Percentiles rank a stretch among this genome's conserved stretches.
These are phyloP conservation scores for Oxyura jamaicensis DNA, from an alignment of 2,113 vertebrate genomes.

Conservation along the genomic window DNA sequence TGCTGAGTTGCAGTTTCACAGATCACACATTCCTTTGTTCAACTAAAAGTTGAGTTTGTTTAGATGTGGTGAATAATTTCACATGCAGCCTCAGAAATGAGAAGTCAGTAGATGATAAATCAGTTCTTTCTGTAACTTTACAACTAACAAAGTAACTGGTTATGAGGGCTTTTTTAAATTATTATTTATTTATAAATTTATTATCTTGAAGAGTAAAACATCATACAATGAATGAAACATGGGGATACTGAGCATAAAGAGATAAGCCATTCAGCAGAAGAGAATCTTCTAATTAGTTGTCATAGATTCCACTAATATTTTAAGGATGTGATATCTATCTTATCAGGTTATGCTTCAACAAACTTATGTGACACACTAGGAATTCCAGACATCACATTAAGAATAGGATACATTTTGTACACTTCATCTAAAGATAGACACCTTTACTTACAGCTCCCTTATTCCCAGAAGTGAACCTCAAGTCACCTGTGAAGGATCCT, in stretches of 20 bases:
- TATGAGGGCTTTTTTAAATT: not conserved
- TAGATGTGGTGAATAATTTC: not conserved
- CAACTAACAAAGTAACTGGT: not conserved
- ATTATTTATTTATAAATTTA: not conserved
- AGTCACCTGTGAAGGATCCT: not conserved
- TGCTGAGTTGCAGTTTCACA: not conserved
- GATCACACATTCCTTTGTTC: not conserved
- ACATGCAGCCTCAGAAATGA: not conserved
- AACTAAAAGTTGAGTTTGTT: not conserved
- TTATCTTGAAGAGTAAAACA: not conserved
- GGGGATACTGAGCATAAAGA: not conserved
- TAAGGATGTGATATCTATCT: not conserved
- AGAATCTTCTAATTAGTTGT: conserved; percentile 13
- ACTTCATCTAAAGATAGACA: not conserved
- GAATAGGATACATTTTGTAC: not conserved
- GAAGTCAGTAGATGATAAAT: not conserved
- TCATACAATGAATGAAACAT: not conserved
- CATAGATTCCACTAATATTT: not conserved
- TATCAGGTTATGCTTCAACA: not conserved
- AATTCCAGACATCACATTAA: not conserved
- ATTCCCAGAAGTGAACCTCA: not conserved
- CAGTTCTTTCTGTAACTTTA: not conserved
- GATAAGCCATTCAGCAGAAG: not conserved
- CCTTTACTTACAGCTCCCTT: not conserved
- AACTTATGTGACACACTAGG: rapidly evolving